Evolutionary conservation across 2,113 vertebrate species (phyloP), one percentile per base, ranked within the genome.

Genomic region (Gallinago media): DNA sequence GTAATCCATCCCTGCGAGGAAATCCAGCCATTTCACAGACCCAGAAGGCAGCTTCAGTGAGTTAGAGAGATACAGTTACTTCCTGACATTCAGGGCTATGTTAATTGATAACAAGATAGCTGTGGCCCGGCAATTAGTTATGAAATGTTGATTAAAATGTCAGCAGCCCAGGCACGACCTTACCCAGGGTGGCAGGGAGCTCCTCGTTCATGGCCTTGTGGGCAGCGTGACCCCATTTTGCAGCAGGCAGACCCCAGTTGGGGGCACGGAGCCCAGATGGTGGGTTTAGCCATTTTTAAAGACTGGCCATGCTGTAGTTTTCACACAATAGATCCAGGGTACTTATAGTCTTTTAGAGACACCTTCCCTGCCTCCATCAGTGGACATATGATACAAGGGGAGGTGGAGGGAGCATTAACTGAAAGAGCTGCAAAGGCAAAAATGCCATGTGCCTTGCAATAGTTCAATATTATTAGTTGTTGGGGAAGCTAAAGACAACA

Each of bases 21-120:
- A 97, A 96, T 93, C 75, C 65, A 96, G 94, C 65, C 75, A 80
- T 90, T 96, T 97, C 94, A 77, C 83, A 90, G 55, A 80, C 71
- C 47, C 72, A 90, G 87, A 90, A 94, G 85, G 68, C 95, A 92
- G 79, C 68, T 73, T 76, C n/a, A 76, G 80, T 10, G 12, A 87
- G 81, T 82, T 92, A 63, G 47, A 73, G 91, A 78, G 95, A 95
- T 96, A 95, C 67, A 78, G 91, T 97, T 97, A 97, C 97, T 97
- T 96, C 94, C 96, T 96, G 95, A 95, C 81, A 96, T 95, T 94
- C 94, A 70, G 89, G 84, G 32, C 74, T 75, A 74, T 25, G 91
- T 92, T 97, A 96, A 95, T 92, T 97, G 96, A 96, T 79, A 91
- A 95, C 58, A 89, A 95, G 81, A 93, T 93, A 96, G 80, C 83